A percentile compares a stretch with the other conserved stretches of the same genome.
These are phyloP conservation scores for Ditylenchus weischeri DNA, from an alignment of 2,888 invertebrate species.

Conservation along the genomic window DNA sequence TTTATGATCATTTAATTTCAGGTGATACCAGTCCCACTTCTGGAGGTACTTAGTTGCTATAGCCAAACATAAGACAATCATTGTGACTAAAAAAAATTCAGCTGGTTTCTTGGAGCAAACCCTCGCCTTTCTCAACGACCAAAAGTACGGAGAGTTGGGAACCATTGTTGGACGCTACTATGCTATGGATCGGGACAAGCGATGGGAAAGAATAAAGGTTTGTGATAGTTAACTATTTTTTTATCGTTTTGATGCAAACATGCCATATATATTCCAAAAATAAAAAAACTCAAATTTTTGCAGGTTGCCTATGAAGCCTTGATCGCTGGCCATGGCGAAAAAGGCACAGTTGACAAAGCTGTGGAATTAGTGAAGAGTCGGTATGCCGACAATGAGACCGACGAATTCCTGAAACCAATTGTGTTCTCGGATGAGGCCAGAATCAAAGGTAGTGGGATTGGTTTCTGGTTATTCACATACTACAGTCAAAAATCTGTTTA, in stretches of 20 bases:
- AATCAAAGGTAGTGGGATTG: constrained; percentile 41
- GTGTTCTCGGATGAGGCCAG: constrained; percentile 56
- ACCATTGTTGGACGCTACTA: constrained; percentile 61
- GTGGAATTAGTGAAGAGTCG: constrained; percentile 53
- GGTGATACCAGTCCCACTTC: constrained; percentile 60
- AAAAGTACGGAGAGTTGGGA: constrained; percentile 58
- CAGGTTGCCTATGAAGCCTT: constrained; percentile 61
- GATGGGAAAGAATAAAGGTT: constrained; percentile 57
- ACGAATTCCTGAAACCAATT: constrained; percentile 62
- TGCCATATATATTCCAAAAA: too few species aligned
- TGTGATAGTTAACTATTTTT: background rate
- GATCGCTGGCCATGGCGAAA: constrained; percentile 60
- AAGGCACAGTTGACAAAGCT: constrained; percentile 47
- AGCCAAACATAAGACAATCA: background rate
- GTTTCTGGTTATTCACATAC: too few species aligned
- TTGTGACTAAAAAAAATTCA: constrained; percentile 25
- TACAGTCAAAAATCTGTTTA: too few species aligned
- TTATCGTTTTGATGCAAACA: too few species aligned
- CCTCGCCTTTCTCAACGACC: constrained; percentile 50
- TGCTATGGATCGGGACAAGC: constrained; percentile 61
- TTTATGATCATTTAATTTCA: too few species aligned
- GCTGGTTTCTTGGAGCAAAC: constrained; percentile 56
- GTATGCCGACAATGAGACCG: constrained; percentile 60
- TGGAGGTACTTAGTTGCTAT: constrained; percentile 41
- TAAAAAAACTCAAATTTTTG: background rate